Conservation (phyloP, 2,888 invertebrate species). For the Pollenia labialis region DNA sequence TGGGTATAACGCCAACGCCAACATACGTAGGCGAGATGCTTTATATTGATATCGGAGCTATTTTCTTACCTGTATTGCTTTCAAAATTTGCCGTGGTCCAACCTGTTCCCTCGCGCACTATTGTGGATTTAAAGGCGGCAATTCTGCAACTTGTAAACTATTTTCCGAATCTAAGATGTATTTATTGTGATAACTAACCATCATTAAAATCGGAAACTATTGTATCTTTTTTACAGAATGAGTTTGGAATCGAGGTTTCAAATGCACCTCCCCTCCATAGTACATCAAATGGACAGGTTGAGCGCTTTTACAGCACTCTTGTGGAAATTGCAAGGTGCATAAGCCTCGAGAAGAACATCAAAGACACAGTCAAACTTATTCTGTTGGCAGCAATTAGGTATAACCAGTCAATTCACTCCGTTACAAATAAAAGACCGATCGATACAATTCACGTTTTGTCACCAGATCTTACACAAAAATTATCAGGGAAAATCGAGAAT, state of each 20-base stretch:
- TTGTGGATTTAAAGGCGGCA: slow-evolving; percentile 67
- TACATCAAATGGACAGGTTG: slow-evolving; percentile 72
- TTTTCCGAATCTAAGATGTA: slow-evolving; percentile 13
- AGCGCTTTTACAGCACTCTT: slow-evolving; percentile 72
- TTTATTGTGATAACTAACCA: slow-evolving; percentile 37
- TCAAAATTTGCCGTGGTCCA: slow-evolving; percentile 74
- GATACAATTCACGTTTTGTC: slow-evolving; percentile 6
- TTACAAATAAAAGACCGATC: slow-evolving; percentile 52
- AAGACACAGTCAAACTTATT: slow-evolving; percentile 48
- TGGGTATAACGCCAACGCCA: slow-evolving; percentile 32
- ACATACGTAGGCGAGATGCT: not conserved
- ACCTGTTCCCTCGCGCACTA: slow-evolving; percentile 72
- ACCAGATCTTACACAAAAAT: not conserved
- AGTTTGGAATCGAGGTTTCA: slow-evolving; percentile 6
- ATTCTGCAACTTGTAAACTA: slow-evolving; percentile 44
- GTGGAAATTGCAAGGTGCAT: slow-evolving; percentile 67
- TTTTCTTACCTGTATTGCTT: slow-evolving; percentile 72
- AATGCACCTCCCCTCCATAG: slow-evolving; percentile 35
- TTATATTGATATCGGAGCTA: slow-evolving; percentile 36
- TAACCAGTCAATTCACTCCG: slow-evolving; percentile 59
- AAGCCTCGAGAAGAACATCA: slow-evolving; percentile 11
- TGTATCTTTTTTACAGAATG: slow-evolving; percentile 4
- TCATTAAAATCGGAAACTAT: slow-evolving; percentile 38
- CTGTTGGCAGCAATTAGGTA: slow-evolving; percentile 50
- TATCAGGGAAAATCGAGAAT: not conserved